Conservation (phyloP, 2,797 vertebrate genomes). For the Tapirus indicus region DNA sequence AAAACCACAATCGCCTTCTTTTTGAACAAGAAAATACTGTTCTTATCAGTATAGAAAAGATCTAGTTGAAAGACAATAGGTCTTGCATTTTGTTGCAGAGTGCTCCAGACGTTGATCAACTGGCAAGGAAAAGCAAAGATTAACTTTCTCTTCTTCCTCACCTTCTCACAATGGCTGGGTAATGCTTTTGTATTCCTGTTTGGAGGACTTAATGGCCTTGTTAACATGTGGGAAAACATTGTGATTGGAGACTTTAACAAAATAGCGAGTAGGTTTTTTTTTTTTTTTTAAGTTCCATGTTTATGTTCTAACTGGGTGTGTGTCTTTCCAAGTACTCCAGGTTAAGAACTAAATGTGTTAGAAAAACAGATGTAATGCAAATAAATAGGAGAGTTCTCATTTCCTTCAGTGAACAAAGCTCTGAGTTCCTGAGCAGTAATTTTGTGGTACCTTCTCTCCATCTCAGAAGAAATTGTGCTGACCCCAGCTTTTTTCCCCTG, state of each 20-base stretch:
- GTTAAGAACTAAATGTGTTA: slow-evolving; percentile 86
- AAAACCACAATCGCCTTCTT: slow-evolving; percentile 44
- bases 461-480: slow-evolving; percentile 79
- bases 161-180: slow-evolving; percentile 65
- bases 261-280: slow-evolving; percentile 71
- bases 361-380: slow-evolving; percentile 86
- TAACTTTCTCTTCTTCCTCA: slow-evolving; percentile 55
- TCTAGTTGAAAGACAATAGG: not conserved
- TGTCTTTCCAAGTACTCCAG: slow-evolving; percentile 84
- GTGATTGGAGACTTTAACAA: slow-evolving; percentile 80
- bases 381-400: slow-evolving; percentile 83
- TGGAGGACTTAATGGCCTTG: slow-evolving; percentile 64
- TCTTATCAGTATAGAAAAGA: not conserved
- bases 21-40: not conserved
- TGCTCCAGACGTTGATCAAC: slow-evolving; percentile 42
- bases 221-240: slow-evolving; percentile 74
- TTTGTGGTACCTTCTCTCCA: slow-evolving; percentile 62
- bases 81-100: not conserved
- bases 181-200: slow-evolving; percentile 74
- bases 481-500: slow-evolving; percentile 65
- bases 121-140: slow-evolving; percentile 62
- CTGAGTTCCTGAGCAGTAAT: slow-evolving; percentile 77
- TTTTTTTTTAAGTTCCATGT: slow-evolving; percentile 74
- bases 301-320: slow-evolving; percentile 84
- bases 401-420: slow-evolving; percentile 84